phyloP scores from a whole-genome alignment of 2,113 vertebrate species.

The Lampris megalopsis region DNA sequence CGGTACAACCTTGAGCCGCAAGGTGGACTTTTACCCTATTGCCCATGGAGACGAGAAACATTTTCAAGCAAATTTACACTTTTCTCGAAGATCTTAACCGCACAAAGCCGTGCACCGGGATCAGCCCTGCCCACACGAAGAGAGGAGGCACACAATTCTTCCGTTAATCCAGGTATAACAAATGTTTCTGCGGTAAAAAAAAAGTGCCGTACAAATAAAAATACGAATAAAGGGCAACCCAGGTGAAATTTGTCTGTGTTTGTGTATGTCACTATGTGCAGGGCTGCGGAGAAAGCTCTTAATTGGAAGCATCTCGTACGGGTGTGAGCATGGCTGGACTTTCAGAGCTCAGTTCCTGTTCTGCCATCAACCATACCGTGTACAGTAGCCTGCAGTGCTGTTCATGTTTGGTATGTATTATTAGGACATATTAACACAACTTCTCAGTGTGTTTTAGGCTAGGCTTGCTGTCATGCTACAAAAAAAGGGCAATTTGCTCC shows the following conservation, averaged over 20 bases:
- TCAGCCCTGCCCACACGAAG: slow-evolving; percentile 34
- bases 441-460: neutral
- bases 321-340: slow-evolving; percentile 31
- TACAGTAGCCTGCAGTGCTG: neutral
- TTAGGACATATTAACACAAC: neutral
- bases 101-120: slow-evolving; percentile 45
- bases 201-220: slow-evolving; percentile 67
- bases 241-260: slow-evolving; percentile 62
- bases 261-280: slow-evolving; percentile 49
- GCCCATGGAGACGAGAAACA: slow-evolving; percentile 25
- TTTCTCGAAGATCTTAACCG: slow-evolving; percentile 36
- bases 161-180: slow-evolving; percentile 67
- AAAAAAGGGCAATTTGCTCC: neutral
- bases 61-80: slow-evolving; percentile 35
- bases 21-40: slow-evolving; percentile 35
- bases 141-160: slow-evolving; percentile 47
- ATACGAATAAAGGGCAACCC: slow-evolving; percentile 67
- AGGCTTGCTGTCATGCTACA: slow-evolving; percentile 14
- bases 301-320: slow-evolving; percentile 56
- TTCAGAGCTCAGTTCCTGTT: slow-evolving; percentile 24
- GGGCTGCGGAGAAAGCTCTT: slow-evolving; percentile 49
- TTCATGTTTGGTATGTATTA: slow-evolving; percentile 26
- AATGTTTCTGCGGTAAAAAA: slow-evolving; percentile 69
- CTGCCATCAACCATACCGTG: slow-evolving; percentile 5
- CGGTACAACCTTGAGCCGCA: slow-evolving; percentile 56